Evolutionary conservation across 2,113 vertebrate genomes (phyloP).

Genomic region (Centropus bengalensis): DNA sequence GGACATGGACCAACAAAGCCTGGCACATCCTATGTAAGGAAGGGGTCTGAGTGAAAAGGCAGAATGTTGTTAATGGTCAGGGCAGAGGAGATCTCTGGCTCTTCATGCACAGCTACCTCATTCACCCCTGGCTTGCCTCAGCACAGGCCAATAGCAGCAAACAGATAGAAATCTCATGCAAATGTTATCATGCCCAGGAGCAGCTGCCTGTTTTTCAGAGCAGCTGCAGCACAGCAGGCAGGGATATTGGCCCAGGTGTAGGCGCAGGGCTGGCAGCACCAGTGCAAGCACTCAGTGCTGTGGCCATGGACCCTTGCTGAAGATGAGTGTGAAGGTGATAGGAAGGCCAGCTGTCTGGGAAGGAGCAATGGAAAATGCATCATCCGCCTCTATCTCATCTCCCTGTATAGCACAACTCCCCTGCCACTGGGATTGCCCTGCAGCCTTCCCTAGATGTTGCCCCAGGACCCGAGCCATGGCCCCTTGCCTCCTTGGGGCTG

Average conservation of each 20-base stretch:
- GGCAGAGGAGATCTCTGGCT: neutral
- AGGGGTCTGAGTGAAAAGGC: neutral
- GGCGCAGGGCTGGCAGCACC: neutral
- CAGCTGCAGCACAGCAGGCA: neutral
- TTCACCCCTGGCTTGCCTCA: neutral
- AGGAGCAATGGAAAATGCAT: neutral
- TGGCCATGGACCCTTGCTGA: neutral
- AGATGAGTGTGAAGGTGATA: neutral
- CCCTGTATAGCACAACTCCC: accelerated
- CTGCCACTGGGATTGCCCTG: neutral
- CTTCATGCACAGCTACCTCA: neutral
- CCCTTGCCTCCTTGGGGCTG: accelerated
- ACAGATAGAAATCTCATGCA: neutral
- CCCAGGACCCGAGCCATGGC: neutral
- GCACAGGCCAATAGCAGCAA: neutral
- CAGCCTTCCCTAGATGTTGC: neutral
- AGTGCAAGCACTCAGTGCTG: neutral
- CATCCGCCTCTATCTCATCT: accelerated
- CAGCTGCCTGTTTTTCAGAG: neutral
- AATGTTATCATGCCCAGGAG: accelerated
- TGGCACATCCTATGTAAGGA: neutral
- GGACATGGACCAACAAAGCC: neutral
- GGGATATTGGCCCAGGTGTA: neutral
- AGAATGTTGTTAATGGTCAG: neutral
- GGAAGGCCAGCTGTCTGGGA: neutral